Evolutionary conservation across 2,113 vertebrate species (phyloP), one percentile per base, ranked within the genome.

Genomic region (Tragelaphus scriptus): DNA sequence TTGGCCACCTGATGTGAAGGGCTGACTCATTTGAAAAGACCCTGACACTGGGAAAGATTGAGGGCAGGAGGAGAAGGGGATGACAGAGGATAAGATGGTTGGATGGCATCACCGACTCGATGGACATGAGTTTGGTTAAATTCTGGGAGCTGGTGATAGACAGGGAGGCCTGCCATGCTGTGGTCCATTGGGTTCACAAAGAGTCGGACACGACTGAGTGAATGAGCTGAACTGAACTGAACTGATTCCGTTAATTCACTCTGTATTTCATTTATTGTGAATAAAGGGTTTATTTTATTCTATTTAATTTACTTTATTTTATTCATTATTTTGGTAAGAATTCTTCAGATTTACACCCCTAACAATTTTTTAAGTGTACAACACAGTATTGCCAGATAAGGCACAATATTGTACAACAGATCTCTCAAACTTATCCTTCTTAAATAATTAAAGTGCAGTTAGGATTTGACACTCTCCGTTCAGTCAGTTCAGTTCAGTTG

Each of bases 151-250:
- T n/a, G 65, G 32, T 19, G 65, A 68, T 68, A 32, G 32, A n/a
- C 32, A n/a, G 32, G 65, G 16, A 68, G 16, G 32, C 32, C 17
- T n/a, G 65, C 32, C 4, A 0, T n/a, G 8, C 32, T 68, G 65
- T 68, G 32, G 8, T 68, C 16, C 8, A n/a, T 36, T 36, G 65
- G 32, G 65, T 32, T 68, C 0, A 1, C 65, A 36, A 19, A 68
- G 16, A 68, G 65, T 36, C 0, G 4, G 65, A 36, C 9, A 71
- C 0, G 9, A 71, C 8, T 36, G n/a, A 71, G 65, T 0, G 4
- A n/a, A 32, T 68, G 63, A 68, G 17, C 63, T 63, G 28, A 63
- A 63, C 56, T 21, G 21, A 56, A 56, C 26, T 65, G 61, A 65
- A 68, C 8, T 68, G 65, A 36, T 28, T 87, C 79, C 25, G 61